A percentile compares a stretch with the other conserved stretches of the same genome.
Conservation (phyloP, 2,888 invertebrate genomes). For the Ophioninae sp. region DNA sequence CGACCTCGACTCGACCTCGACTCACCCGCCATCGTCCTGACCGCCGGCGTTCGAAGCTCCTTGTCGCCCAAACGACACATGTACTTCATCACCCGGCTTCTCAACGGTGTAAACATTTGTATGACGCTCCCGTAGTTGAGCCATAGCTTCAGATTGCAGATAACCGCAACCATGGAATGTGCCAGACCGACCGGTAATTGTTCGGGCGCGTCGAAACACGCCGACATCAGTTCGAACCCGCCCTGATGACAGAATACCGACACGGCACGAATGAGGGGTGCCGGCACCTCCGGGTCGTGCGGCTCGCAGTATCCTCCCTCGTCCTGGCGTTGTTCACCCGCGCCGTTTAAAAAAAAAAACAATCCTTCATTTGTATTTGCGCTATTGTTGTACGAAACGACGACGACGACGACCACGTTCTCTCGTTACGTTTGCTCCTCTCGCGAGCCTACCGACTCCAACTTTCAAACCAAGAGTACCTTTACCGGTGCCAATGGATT, state of each 20-base stretch:
- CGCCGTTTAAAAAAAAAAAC: not conserved
- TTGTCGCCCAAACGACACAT: conserved; percentile 97
- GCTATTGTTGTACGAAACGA: not conserved
- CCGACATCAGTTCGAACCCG: conserved; percentile 93
- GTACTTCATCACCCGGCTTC: conserved; percentile 93
- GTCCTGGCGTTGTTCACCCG: conserved; percentile 83
- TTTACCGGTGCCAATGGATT: conserved; percentile 80
- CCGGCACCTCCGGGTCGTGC: conserved; percentile 96
- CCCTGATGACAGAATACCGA: conserved; percentile 95
- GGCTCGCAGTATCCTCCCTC: conserved; percentile 95
- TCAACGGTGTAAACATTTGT: conserved; percentile 92
- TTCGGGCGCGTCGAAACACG: conserved; percentile 90
- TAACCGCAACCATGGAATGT: conserved; percentile 94
- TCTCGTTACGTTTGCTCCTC: not conserved
- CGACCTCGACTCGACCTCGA: too few species aligned
- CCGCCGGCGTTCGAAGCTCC: conserved; percentile 93
- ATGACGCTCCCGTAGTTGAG: conserved; percentile 95
- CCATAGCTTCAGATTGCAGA: conserved; percentile 96
- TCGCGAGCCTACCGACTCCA: not conserved
- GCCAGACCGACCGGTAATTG: conserved; percentile 94
- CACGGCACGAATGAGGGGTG: conserved; percentile 94
- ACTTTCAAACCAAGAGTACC: conserved; percentile 67
- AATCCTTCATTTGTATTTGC: not conserved
- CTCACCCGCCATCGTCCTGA: conserved; percentile 95
- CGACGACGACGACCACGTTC: not conserved